Conservation (phyloP, 2,797 vertebrate species). For the Sebastolobus altivelis region DNA sequence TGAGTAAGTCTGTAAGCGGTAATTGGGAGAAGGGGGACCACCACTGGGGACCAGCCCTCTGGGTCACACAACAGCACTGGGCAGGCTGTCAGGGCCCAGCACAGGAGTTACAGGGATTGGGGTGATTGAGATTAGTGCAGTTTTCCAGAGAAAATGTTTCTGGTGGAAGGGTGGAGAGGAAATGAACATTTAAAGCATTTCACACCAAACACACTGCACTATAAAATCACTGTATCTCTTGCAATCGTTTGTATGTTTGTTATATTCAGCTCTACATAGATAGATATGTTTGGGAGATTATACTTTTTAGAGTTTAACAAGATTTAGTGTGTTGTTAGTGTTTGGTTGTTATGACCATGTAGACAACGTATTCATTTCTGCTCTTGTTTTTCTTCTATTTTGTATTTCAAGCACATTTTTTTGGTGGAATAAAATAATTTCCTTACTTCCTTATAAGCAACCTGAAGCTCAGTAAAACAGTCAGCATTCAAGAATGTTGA, state of each 20-base stretch:
- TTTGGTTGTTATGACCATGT: background rate
- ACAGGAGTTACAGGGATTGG: slow-evolving; percentile 42
- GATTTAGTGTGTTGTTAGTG: background rate
- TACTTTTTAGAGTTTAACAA: background rate
- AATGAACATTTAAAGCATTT: slow-evolving; percentile 49
- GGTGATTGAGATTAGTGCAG: slow-evolving; percentile 56
- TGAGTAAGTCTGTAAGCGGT: slow-evolving; percentile 76
- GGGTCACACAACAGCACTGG: slow-evolving; percentile 73
- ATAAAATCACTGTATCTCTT: background rate
- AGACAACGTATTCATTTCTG: background rate
- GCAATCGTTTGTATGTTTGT: background rate
- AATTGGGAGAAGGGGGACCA: slow-evolving; percentile 79
- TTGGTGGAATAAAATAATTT: background rate
- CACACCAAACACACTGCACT: background rate
- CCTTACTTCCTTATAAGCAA: slow-evolving; percentile 38
- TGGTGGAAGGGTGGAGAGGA: slow-evolving; percentile 23
- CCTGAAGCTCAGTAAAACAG: slow-evolving; percentile 52
- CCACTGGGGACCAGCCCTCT: slow-evolving; percentile 69
- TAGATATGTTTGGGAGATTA: background rate
- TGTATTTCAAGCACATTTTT: background rate
- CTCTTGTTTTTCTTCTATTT: slow-evolving; percentile 4
- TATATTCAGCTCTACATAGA: background rate
- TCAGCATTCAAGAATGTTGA: slow-evolving; percentile 62
- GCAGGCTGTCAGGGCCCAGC: slow-evolving; percentile 57
- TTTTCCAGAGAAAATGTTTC: slow-evolving; percentile 56